Evolutionary conservation across 1,140 invertebrate species (phyloP).

Genomic region (Ctenoplectra terminalis): DNA sequence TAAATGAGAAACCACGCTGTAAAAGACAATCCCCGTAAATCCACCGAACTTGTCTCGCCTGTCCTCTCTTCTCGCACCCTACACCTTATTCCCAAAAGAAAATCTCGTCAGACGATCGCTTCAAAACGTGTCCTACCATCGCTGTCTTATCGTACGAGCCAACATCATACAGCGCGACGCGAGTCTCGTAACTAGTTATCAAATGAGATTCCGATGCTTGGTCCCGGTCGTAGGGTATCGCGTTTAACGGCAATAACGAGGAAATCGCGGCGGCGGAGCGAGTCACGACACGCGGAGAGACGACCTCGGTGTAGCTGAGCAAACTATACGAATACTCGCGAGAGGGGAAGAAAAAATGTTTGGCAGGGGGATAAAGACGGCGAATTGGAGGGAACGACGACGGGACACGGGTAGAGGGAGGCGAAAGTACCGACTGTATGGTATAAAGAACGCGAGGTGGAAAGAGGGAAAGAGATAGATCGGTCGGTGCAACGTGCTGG

Average conservation of each 20-base stretch:
- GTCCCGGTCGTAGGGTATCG: constrained; percentile 59
- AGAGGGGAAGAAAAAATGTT: constrained; percentile 24
- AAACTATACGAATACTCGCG: not conserved
- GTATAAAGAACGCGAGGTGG: not conserved
- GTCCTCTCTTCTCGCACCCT: too few relatives aligned
- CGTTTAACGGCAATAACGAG: constrained; percentile 68
- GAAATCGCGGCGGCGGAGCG: constrained; percentile 52
- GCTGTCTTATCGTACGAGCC: not conserved
- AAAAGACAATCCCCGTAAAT: too few relatives aligned
- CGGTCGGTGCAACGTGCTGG: not conserved
- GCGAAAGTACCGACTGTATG: not conserved
- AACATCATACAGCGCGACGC: not conserved
- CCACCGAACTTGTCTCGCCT: too few relatives aligned
- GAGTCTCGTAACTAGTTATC: constrained; percentile 57
- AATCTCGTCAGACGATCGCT: not conserved
- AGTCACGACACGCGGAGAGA: constrained; percentile 56
- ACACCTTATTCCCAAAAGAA: not conserved
- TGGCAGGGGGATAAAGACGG: not conserved
- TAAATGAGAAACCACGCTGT: too few relatives aligned
- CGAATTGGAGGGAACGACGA: constrained; percentile 24
- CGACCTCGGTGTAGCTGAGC: constrained; percentile 24
- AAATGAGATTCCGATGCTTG: constrained; percentile 66
- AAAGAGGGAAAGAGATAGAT: not conserved
- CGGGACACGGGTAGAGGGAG: constrained; percentile 23
- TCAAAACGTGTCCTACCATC: not conserved